Conservation (phyloP, 1,140 invertebrate genomes). For the Drosophila auraria region DNA sequence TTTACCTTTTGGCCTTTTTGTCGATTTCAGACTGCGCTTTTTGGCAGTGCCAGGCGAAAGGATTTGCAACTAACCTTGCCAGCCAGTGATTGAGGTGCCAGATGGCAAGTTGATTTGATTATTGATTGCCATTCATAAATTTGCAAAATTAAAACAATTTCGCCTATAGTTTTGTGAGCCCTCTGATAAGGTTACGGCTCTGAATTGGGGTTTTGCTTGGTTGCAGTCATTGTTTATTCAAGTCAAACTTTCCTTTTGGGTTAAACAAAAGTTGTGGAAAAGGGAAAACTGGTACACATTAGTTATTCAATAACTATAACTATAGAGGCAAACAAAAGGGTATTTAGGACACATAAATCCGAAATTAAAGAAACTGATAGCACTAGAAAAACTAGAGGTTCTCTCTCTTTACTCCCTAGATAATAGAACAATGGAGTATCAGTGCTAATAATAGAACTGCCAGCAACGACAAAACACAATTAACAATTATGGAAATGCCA, state of each 20-base stretch:
- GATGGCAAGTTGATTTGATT: slow-evolving; percentile 60
- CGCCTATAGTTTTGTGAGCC: slow-evolving; percentile 16
- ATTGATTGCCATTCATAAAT: slow-evolving; percentile 59
- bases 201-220: slow-evolving; percentile 33
- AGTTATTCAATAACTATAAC: background rate
- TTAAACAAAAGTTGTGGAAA: slow-evolving; percentile 24
- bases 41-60: slow-evolving; percentile 43
- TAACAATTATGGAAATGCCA: slow-evolving; percentile 72
- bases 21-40: slow-evolving; percentile 48
- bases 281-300: slow-evolving; percentile 11
- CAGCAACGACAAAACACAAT: slow-evolving; percentile 68
- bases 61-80: slow-evolving; percentile 46
- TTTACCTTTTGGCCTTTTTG: slow-evolving; percentile 1
- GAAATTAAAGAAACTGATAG: background rate
- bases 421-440: slow-evolving; percentile 26
- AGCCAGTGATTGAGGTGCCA: slow-evolving; percentile 55
- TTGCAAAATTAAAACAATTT: slow-evolving; percentile 39
- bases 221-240: slow-evolving; percentile 28
- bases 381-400: slow-evolving; percentile 6
- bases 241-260: slow-evolving; percentile 21
- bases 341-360: background rate
- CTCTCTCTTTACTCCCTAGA: background rate
- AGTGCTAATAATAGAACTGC: slow-evolving; percentile 41
- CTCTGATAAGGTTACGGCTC: slow-evolving; percentile 44
- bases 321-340: slow-evolving; percentile 8